Percentiles rank a stretch among this genome's conserved stretches.
Conservation (phyloP, 2,797 vertebrate species). For the Botia kubotai region DNA sequence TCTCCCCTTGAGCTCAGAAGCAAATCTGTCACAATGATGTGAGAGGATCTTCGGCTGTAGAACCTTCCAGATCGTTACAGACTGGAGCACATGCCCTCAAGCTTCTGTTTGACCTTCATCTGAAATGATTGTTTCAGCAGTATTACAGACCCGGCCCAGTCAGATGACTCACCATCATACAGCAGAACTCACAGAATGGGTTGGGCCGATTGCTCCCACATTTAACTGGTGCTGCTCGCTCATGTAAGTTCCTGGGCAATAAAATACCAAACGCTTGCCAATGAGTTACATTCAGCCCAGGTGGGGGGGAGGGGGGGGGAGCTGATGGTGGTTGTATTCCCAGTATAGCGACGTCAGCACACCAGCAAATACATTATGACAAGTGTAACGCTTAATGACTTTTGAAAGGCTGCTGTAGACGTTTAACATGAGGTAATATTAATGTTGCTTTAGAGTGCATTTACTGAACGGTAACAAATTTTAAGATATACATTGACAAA, state of each 20-base stretch:
- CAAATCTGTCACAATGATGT: slow-evolving; percentile 27
- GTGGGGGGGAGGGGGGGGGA: slow-evolving; percentile 24
- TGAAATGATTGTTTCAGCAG: slow-evolving; percentile 62
- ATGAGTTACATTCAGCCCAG: slow-evolving; percentile 64
- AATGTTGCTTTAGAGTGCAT: slow-evolving; percentile 57
- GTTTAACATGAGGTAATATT: slow-evolving; percentile 69
- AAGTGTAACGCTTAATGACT: slow-evolving; percentile 69
- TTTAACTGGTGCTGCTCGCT: slow-evolving; percentile 26
- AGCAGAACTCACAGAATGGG: slow-evolving; percentile 24
- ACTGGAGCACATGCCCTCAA: slow-evolving; percentile 32
- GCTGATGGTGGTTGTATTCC: slow-evolving; percentile 60
- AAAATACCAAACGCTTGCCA: slow-evolving; percentile 53
- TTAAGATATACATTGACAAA: background rate
- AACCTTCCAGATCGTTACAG: slow-evolving; percentile 27
- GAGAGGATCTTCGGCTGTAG: slow-evolving; percentile 17
- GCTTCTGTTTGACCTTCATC: slow-evolving; percentile 65
- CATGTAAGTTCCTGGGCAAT: slow-evolving; percentile 26
- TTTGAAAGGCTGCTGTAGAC: slow-evolving; percentile 60
- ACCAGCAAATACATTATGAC: slow-evolving; percentile 54
- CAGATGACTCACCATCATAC: slow-evolving; percentile 58
- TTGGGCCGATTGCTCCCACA: slow-evolving; percentile 26
- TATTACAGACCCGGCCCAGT: slow-evolving; percentile 53
- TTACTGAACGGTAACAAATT: slow-evolving; percentile 48
- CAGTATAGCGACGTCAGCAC: slow-evolving; percentile 67
- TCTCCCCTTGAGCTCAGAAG: slow-evolving; percentile 29